Base-by-base conservation (phyloP, 2,888 invertebrate genomes). In the Sericinus montela region DNA sequence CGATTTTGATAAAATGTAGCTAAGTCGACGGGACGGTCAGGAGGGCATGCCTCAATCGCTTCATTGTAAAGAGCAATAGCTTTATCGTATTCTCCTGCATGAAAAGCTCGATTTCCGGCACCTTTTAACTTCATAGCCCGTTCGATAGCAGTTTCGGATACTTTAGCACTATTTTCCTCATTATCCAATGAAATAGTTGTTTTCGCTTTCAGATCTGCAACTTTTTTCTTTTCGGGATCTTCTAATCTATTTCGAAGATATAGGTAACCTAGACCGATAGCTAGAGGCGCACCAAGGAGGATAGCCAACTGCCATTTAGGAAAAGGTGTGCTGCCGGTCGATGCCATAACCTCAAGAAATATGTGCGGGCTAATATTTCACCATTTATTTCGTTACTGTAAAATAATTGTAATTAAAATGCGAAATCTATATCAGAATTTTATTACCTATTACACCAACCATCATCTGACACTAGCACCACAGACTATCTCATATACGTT, bases 1-100 rank as follows among this genome's bases (percentile, higher is more conserved):
- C 98, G 93, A 74, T 98, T 98, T 78, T 98, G 98, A 78, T 97
- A 97, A 80, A 96, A 97, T 11, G 96, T 97, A 0, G 98, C 94
- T 47, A 97, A 83, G 60, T 96, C 96, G 0, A 91, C 90, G 19
- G 89, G 89, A 61, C 94, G 92, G 48, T 94, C 91, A 54, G 90
- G 83, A 0, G 96, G 95, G 66, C 98, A 98, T 28, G 94, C 90
- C 62, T 97, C 96, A 45, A 99, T 98, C 0, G 99, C 99, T 83
- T 95, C 94, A 62, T 95, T 95, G 74, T 99, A 99, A 62, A 93
- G 92, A 28, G 90, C 80, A 52, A 98, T 95, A 10, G 99, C 99
- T 75, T 97, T 97, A 61, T 96, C 95, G 72, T 93, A 99, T 75
- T 97, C 96, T 46, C 95, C 94, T 53, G 92, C 91, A 70, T 94